phyloP scores from a whole-genome alignment of 2,113 vertebrate species.

The Sula dactylatra region DNA sequence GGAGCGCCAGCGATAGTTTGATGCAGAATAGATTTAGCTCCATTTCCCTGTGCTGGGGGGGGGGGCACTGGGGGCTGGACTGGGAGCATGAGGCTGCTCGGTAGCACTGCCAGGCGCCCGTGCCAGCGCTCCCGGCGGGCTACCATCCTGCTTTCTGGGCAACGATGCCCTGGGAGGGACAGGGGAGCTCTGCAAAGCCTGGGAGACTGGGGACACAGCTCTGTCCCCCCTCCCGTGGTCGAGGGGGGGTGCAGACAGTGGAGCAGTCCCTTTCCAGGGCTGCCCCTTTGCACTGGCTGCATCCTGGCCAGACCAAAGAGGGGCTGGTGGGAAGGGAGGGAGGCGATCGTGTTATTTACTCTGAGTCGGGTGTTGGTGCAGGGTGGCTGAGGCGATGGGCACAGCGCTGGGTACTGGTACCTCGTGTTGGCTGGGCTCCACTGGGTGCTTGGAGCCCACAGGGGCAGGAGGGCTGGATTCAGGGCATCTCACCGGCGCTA shows the following conservation, averaged over 20 bases:
- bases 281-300: rapidly evolving
- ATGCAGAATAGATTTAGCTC: slow-evolving; percentile 73
- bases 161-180: rapidly evolving
- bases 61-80: background rate
- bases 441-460: background rate
- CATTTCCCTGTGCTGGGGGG: background rate
- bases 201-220: background rate
- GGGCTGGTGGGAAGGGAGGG: background rate
- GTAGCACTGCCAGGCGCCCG: background rate
- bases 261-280: background rate
- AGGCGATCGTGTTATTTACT: background rate
- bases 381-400: background rate
- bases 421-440: background rate
- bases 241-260: background rate
- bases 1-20: slow-evolving; percentile 67
- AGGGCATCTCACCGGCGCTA: background rate
- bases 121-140: rapidly evolving
- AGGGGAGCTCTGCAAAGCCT: background rate
- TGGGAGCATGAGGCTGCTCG: background rate
- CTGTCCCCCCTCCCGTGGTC: background rate
- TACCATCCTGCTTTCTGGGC: background rate
- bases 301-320: background rate
- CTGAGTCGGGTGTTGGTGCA: background rate
- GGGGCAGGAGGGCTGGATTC: background rate
- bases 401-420: background rate